Evolutionary conservation across 2,113 vertebrate species (phyloP), one percentile per base, ranked within the genome.

Genomic region (Crotophaga sulcirostris): DNA sequence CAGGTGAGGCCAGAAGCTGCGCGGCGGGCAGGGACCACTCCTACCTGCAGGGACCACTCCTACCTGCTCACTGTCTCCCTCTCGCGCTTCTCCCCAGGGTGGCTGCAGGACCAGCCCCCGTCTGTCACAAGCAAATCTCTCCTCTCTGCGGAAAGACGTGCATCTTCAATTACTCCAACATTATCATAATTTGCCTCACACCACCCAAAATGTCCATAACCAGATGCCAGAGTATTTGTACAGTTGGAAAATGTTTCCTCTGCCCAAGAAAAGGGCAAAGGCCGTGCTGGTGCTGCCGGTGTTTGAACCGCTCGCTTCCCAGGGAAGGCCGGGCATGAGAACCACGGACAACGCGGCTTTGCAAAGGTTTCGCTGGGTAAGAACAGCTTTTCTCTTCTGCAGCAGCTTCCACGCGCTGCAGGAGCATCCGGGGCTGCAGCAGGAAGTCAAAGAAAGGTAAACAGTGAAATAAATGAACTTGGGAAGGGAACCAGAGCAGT

Each of bases 221-320:
- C 3, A 28, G 64, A 20, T 44, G 79, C 42, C 0, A 6, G 20
- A 66, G 6, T 4, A 16, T 29, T 10, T 5, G 33, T 24, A 56
- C 34, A 38, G 42, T 0, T 84, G 59, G 45, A 49, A 75, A 59
- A 38, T 1, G 11, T 9, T 49, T 25, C 66, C 10, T 16, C 44
- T 60, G 70, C 66, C 28, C 44, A 5, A 29, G 47, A 0, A 0
- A 25, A 58, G 84, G 67, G 70, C 36, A 24, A 26, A 6, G n/a
- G 69, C 81, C 26, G 33, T 55, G 23, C 40, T 7, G 47, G 47
- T 0, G 2, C 38, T 31, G 19, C 7, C 0, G 1, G 3, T 3
- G 3, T 13, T 5, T 0, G 0, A 58, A 9, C 36, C 6, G 26
- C 3, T 0, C 1, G 0, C 25, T 42, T 21, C 56, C 73, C 31